A percentile compares a stretch with the other conserved stretches of the same genome.
These are phyloP conservation scores for Glareola pratincola DNA, from an alignment of 2,113 vertebrate species.

Conservation along the genomic window DNA sequence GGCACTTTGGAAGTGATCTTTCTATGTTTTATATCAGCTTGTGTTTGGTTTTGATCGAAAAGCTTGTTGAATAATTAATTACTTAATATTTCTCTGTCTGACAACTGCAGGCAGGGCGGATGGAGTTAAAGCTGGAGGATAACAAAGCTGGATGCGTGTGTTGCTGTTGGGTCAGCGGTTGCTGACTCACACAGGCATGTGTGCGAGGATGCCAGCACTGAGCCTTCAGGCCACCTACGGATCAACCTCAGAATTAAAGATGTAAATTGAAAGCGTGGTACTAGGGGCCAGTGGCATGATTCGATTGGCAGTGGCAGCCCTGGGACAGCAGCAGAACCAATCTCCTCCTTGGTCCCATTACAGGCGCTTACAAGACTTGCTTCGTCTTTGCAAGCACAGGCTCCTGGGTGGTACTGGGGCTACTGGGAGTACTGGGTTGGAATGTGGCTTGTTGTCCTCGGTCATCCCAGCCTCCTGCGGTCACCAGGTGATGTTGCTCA, in stretches of 20 bases:
- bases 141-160: neutral
- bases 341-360: neutral
- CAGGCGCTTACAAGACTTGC: fast-evolving
- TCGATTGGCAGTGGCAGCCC: neutral
- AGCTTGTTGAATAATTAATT: conserved; percentile 14
- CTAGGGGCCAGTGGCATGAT: neutral
- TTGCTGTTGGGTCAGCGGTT: neutral
- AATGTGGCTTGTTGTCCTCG: fast-evolving
- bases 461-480: neutral
- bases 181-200: neutral
- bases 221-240: neutral
- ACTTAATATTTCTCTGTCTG: neutral
- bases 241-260: neutral
- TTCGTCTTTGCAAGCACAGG: neutral
- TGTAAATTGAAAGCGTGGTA: neutral
- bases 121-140: neutral
- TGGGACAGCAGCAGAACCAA: neutral
- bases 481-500: neutral
- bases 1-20: neutral
- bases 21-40: neutral
- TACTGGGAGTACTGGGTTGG: neutral
- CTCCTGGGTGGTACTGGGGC: neutral
- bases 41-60: neutral
- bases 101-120: neutral
- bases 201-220: fast-evolving